Evolutionary conservation across 2,797 vertebrate genomes (phyloP), one percentile per base, ranked within the genome.

Genomic region (Esox masquinongy): DNA sequence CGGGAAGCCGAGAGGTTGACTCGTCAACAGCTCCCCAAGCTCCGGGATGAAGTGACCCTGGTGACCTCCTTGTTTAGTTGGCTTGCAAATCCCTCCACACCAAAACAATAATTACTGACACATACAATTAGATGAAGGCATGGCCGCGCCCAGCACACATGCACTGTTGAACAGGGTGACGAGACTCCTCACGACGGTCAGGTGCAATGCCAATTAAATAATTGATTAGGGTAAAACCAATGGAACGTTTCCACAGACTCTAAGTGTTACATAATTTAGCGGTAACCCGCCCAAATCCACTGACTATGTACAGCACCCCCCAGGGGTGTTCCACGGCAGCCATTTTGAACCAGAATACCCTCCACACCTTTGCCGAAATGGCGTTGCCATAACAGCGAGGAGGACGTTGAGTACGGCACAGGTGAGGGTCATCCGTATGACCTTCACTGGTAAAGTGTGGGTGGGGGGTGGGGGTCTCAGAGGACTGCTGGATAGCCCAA

Each of bases 21-120:
- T 61, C 36, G 51, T 68, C 31, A 70, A 66, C 64, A 11, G 51
- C 43, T 39, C 74, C n/a, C 66, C 73, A 43, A 59, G 64, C 64
- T 7, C 70, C 19, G n/a, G 9, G 70, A 49, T 66, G 70, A 61
- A 53, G 64, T 64, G 69, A 70, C 34, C 59, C 53, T 17, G 31
- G 64, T 73, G 70, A 75, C 56, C 73, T 31, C 6, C 39, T 67
- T 22, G 61, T 50, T 50, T 70, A 7, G 70, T 68, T 69, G n/a
- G 66, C 74, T 12, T 43, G 17, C 51, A 78, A 64, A 78, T 73
- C 73, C 74, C 47, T 68, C 17, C 34, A 17, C 34, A 24, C 39
- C 34, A 47, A 31, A 29, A n/a, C 17, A 34, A 12, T 36, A 36
- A n/a, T 68, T n/a, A 43, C 67, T 43, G 34, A 16, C 67, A 36